phyloP scores from a whole-genome alignment of 2,888 invertebrate species.

The Crossocerus cetratus region DNA sequence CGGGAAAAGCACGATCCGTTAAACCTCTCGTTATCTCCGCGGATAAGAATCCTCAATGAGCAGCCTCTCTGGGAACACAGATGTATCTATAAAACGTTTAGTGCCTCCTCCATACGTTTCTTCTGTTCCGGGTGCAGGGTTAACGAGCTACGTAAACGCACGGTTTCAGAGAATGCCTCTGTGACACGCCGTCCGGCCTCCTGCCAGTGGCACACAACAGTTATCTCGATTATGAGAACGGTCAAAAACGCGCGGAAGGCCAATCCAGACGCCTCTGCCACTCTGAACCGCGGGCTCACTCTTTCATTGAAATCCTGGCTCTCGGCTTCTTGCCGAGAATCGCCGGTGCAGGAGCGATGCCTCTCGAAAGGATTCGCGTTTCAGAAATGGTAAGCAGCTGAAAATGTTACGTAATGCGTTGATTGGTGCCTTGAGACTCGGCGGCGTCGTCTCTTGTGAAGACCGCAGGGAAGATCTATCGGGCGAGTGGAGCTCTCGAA shows the following conservation, averaged over 20 bases:
- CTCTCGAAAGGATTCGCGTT: too few relatives aligned
- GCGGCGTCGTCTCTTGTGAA: slow-evolving; percentile 27
- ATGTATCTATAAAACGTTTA: slow-evolving; percentile 16
- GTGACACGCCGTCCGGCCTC: slow-evolving; percentile 19
- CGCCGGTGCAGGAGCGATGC: too few relatives aligned
- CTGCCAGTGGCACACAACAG: slow-evolving; percentile 26
- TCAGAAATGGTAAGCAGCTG: too few relatives aligned
- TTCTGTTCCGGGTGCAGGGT: slow-evolving; percentile 51
- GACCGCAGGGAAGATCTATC: slow-evolving; percentile 23
- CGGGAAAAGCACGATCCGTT: slow-evolving; percentile 28
- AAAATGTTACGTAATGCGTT: too few relatives aligned
- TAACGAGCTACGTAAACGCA: slow-evolving; percentile 59
- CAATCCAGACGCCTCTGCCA: not conserved
- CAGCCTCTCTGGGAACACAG: slow-evolving; percentile 37
- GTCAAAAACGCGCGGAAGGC: slow-evolving; percentile 20
- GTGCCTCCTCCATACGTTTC: slow-evolving; percentile 23
- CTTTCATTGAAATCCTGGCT: too few relatives aligned
- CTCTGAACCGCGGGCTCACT: too few relatives aligned
- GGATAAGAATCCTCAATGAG: slow-evolving; percentile 47
- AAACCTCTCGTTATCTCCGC: slow-evolving; percentile 45
- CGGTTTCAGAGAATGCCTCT: slow-evolving; percentile 41
- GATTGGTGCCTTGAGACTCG: not conserved
- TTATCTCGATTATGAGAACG: slow-evolving; percentile 20
- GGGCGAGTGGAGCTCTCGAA: slow-evolving; percentile 25
- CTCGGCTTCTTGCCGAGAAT: too few relatives aligned